Evolutionary conservation across 1,140 invertebrate genomes (phyloP).

Genomic region (Hypsibius dujardini): DNA sequence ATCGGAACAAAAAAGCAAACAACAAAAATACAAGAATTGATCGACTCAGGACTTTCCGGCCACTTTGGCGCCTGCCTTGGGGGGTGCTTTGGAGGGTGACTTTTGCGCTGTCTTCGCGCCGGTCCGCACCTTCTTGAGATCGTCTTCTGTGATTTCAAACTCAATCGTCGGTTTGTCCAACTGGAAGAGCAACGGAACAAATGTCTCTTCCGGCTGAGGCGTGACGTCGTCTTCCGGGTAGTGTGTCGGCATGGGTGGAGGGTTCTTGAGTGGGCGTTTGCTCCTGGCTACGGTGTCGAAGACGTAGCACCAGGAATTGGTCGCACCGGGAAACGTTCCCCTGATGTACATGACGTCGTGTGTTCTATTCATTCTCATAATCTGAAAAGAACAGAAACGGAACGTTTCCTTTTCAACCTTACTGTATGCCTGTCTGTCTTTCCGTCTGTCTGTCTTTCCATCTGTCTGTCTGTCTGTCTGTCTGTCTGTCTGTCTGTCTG

Average conservation of each 20-base stretch:
- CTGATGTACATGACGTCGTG: slow-evolving; percentile 75
- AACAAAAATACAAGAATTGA: no score
- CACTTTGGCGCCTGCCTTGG: background rate
- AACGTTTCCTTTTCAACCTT: no score
- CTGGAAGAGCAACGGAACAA: slow-evolving; percentile 47
- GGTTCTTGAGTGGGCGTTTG: slow-evolving; percentile 33
- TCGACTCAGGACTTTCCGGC: background rate
- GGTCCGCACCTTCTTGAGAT: slow-evolving; percentile 23
- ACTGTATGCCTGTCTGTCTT: background rate
- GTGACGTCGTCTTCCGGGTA: slow-evolving; percentile 41
- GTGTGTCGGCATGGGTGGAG: slow-evolving; percentile 63
- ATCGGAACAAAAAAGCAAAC: no score
- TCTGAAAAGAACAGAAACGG: slow-evolving; percentile 34
- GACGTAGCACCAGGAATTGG: slow-evolving; percentile 57
- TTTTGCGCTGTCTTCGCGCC: slow-evolving; percentile 25
- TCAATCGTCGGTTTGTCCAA: slow-evolving; percentile 50
- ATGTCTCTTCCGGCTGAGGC: slow-evolving; percentile 48
- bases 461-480: no score
- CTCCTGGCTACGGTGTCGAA: slow-evolving; percentile 55
- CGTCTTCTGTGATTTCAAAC: slow-evolving; percentile 40
- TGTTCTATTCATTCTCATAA: slow-evolving; percentile 77
- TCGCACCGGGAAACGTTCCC: slow-evolving; percentile 60
- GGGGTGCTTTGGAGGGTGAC: background rate
- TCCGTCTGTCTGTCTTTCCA: background rate
- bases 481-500: no score